A percentile compares a stretch with the other conserved stretches of the same genome.
phyloP scores from a whole-genome alignment of 2,113 vertebrate species.

The Boulengeromyrus knoepffleri region DNA sequence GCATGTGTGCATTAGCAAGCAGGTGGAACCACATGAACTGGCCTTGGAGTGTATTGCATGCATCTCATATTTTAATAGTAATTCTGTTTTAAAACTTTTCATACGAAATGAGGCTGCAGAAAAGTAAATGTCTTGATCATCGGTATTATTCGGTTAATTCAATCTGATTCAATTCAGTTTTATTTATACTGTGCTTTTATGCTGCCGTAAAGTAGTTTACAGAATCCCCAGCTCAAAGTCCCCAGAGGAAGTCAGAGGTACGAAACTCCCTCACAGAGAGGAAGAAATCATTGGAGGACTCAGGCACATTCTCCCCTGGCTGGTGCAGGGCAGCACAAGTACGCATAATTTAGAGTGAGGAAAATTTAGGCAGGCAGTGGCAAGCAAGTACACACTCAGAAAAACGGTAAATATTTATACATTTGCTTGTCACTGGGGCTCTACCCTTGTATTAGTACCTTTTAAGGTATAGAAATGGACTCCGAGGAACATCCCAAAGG shows the following conservation, averaged over 20 bases:
- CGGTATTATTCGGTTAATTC: not conserved
- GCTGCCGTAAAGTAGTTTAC: not conserved
- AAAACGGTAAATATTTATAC: too few species aligned
- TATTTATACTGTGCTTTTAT: not conserved
- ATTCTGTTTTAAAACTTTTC: not conserved
- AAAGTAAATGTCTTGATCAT: not conserved
- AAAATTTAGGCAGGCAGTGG: not conserved
- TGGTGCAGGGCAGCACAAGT: not conserved
- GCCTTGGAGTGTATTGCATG: not conserved
- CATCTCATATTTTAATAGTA: not conserved
- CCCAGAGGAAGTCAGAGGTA: not conserved
- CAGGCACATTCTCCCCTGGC: not conserved
- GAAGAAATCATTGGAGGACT: not conserved
- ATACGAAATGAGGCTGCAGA: not conserved
- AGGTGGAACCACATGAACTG: not conserved
- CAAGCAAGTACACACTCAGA: not conserved
- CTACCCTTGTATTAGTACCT: too few species aligned
- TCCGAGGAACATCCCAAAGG: too few species aligned
- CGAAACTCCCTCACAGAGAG: not conserved
- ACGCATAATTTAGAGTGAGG: not conserved
- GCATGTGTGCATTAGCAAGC: not conserved
- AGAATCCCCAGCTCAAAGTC: not conserved
- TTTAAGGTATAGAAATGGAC: too few species aligned
- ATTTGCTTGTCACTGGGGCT: too few species aligned
- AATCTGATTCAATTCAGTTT: not conserved